A percentile compares a stretch with the other conserved stretches of the same genome.
Conservation (phyloP, 2,113 vertebrate species). For the Uria aalge region DNA sequence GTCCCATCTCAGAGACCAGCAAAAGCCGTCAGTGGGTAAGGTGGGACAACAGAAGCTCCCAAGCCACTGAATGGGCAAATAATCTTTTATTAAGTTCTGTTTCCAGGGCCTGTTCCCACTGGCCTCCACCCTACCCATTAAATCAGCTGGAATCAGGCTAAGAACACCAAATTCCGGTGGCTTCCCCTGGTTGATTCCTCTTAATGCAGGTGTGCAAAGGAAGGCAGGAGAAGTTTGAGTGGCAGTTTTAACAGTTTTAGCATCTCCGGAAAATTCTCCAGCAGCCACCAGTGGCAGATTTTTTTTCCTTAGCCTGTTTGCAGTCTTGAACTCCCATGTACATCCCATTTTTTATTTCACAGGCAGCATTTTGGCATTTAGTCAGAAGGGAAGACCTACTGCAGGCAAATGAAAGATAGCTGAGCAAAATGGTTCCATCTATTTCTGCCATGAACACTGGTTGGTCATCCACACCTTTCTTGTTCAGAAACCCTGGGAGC, state of each 20-base stretch:
- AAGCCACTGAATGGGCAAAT: neutral
- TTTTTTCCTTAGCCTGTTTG: neutral
- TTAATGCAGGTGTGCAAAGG: neutral
- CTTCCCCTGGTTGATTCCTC: neutral
- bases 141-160: neutral
- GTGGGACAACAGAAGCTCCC: neutral
- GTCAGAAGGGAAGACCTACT: neutral
- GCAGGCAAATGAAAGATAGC: neutral
- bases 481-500: neutral
- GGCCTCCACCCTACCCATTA: neutral
- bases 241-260: neutral
- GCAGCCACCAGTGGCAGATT: neutral
- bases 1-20: neutral
- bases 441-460: neutral
- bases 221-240: neutral
- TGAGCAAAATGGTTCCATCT: neutral
- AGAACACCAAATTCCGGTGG: neutral
- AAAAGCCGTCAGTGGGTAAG: neutral
- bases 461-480: neutral
- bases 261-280: neutral
- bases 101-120: neutral
- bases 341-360: neutral
- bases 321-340: neutral
- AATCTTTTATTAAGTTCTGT: neutral
- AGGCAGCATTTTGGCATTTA: neutral